Percentiles rank a stretch among this genome's conserved stretches.
phyloP scores from a whole-genome alignment of 2,797 vertebrate species.

The Craterocephalus amniculus region DNA sequence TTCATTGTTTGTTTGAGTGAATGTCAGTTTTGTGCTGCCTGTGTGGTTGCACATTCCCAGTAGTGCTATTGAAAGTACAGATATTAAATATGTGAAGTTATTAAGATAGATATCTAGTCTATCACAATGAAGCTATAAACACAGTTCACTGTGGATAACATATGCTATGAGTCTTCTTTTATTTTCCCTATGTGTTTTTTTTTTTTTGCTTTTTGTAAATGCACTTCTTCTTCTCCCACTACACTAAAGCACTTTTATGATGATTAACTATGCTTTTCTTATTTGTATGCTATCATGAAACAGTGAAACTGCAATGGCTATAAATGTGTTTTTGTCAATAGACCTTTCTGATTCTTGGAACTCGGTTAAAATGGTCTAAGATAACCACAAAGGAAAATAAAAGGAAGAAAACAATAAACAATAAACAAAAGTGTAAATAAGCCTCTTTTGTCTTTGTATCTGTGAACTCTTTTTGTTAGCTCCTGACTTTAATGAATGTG shows the following conservation, averaged over 20 bases:
- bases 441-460: constrained; percentile 1
- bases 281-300: constrained; percentile 41
- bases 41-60: constrained; percentile 52
- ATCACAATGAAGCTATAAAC: constrained; percentile 79
- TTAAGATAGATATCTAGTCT: constrained; percentile 66
- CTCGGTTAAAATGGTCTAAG: neutral
- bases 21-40: constrained; percentile 44
- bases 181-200: constrained; percentile 3
- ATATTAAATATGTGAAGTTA: constrained; percentile 50
- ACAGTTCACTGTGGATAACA: constrained; percentile 49
- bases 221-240: constrained; percentile 82
- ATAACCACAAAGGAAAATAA: neutral
- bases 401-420: constrained; percentile 5
- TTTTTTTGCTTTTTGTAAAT: constrained; percentile 52
- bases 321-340: constrained; percentile 3
- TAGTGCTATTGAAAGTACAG: constrained; percentile 78
- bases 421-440: constrained; percentile 11
- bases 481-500: neutral
- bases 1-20: constrained; percentile 57
- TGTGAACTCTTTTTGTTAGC: neutral
- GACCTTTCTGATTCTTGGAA: neutral
- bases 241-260: constrained; percentile 87
- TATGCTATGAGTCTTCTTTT: constrained; percentile 65
- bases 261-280: constrained; percentile 42
- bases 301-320: constrained; percentile 4